phyloP scores from a whole-genome alignment of 2,888 invertebrate genomes.

The Hybos culiciformis region DNA sequence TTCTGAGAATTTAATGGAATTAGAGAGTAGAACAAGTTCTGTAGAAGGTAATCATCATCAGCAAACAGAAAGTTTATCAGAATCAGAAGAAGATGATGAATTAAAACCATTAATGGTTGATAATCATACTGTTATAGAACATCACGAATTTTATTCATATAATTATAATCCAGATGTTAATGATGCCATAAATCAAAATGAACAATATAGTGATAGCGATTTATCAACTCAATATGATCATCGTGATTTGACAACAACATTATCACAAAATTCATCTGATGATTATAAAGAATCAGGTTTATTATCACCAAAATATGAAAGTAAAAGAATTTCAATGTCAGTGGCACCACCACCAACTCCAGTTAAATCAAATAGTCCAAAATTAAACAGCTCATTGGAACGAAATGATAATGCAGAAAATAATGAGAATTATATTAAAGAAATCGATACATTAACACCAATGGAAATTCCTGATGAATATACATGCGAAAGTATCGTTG shows the following conservation, averaged over 20 bases:
- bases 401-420: too few relatives aligned
- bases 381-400: too few relatives aligned
- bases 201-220: constrained; percentile 1
- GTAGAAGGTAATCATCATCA: too few relatives aligned
- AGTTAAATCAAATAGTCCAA: neutral
- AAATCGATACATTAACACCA: constrained; percentile 29
- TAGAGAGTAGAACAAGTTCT: constrained; percentile 24
- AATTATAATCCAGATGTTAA: neutral
- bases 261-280: constrained; percentile 1
- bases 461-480: constrained; percentile 54
- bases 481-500: constrained; percentile 60
- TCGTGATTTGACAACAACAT: constrained; percentile 1
- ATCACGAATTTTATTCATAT: constrained; percentile 18
- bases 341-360: neutral
- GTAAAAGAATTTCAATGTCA: neutral
- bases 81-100: constrained; percentile 32
- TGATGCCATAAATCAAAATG: neutral
- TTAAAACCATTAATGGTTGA: constrained; percentile 33
- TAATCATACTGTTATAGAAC: constrained; percentile 28
- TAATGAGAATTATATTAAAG: constrained; percentile 14
- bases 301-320: neutral
- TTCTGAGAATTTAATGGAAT: neutral
- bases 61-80: too few relatives aligned
- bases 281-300: constrained; percentile 1
- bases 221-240: constrained; percentile 4